Conservation (phyloP, 53 echinoderm and acorn worm genomes). For the Echinometra lucunter region DNA sequence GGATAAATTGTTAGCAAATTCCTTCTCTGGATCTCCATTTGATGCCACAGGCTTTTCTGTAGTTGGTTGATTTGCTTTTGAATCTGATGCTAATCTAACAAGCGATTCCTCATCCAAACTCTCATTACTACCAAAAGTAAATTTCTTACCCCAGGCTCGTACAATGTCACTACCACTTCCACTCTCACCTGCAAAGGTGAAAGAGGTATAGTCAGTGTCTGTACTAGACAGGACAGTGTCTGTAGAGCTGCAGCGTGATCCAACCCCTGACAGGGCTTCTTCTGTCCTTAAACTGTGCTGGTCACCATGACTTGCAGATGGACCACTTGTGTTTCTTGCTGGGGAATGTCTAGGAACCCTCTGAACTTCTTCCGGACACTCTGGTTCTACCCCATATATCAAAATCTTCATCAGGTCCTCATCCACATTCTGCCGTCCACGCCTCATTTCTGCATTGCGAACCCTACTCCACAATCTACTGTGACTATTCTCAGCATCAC, state of each 20-base stretch:
- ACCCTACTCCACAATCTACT: slow-evolving; percentile 80
- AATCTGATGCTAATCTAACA: slow-evolving; percentile 70
- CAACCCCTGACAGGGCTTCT: slow-evolving; percentile 62
- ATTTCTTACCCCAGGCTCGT: slow-evolving; percentile 85
- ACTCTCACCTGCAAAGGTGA: slow-evolving; percentile 85
- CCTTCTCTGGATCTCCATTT: slow-evolving; percentile 55
- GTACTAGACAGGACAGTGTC: slow-evolving; percentile 84
- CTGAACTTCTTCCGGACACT: slow-evolving; percentile 56
- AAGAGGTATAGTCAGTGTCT: slow-evolving; percentile 76
- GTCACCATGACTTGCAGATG: slow-evolving; percentile 45
- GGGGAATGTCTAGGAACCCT: slow-evolving; percentile 51
- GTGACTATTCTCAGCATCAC: slow-evolving; percentile 73
- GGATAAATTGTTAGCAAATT: slow-evolving; percentile 73
- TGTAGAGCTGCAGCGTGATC: slow-evolving; percentile 85
- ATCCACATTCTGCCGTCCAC: slow-evolving; percentile 82
- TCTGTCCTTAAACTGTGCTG: slow-evolving; percentile 34
- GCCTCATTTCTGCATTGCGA: slow-evolving; percentile 81
- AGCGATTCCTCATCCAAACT: slow-evolving; percentile 84
- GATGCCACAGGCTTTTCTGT: slow-evolving; percentile 32
- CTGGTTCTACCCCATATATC: slow-evolving; percentile 83
- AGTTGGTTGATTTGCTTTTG: slow-evolving; percentile 53
- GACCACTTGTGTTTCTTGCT: neutral
- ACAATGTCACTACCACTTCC: slow-evolving; percentile 83
- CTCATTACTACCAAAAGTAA: slow-evolving; percentile 87
- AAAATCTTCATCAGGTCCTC: slow-evolving; percentile 84